Conservation (phyloP, 2,888 invertebrate genomes). For the Euzetes globulus region DNA sequence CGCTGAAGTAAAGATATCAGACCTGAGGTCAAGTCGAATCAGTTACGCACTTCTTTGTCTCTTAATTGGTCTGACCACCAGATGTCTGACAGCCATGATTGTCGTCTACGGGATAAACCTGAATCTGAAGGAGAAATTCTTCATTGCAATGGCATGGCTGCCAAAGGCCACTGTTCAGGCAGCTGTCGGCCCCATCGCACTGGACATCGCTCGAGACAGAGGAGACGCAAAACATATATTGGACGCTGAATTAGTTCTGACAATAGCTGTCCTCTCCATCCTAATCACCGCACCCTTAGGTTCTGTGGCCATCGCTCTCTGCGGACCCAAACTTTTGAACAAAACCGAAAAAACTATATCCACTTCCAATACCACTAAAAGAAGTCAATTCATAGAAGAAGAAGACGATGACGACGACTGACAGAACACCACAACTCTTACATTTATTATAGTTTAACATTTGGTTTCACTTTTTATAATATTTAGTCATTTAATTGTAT, state of each 20-base stretch:
- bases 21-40: not conserved
- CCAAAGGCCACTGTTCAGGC: constrained; percentile 93
- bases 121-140: constrained; percentile 80
- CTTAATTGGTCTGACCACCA: constrained; percentile 56
- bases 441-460: not conserved
- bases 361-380: not conserved
- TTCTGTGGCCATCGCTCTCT: constrained; percentile 39
- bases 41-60: not conserved
- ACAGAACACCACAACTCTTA: not conserved
- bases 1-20: constrained; percentile 50
- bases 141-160: constrained; percentile 84
- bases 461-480: not conserved
- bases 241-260: constrained; percentile 58
- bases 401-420: not conserved
- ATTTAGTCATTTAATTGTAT: too few relatives aligned
- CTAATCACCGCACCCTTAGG: constrained; percentile 66
- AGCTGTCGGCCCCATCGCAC: constrained; percentile 55
- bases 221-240: constrained; percentile 19
- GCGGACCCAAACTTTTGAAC: not conserved
- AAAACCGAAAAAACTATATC: not conserved
- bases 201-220: constrained; percentile 48
- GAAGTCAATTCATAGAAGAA: not conserved
- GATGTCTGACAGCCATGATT: constrained; percentile 48
- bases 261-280: constrained; percentile 70
- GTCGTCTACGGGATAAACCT: constrained; percentile 61